Percentiles rank a stretch among this genome's conserved stretches.
Conservation (phyloP, 2,888 invertebrate genomes). For the Rhynchonema sp. region DNA sequence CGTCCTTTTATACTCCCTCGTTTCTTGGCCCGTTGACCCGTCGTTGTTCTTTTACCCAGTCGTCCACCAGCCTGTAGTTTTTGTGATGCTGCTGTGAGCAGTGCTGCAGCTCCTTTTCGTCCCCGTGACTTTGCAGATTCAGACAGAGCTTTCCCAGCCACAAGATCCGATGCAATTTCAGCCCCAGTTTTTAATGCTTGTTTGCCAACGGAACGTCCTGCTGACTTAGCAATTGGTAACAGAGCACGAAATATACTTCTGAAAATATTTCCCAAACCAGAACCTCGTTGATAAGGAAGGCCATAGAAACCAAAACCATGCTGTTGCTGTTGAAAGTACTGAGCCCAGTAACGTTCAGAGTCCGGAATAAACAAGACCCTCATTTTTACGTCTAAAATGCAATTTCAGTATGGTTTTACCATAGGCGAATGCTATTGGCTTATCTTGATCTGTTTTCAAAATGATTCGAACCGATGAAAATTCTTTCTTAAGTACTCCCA, state of each 20-base stretch:
- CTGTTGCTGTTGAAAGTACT: not conserved
- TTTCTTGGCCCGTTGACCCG: not conserved
- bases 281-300: not conserved
- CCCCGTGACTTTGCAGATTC: not conserved
- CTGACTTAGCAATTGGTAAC: not conserved
- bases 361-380: not conserved
- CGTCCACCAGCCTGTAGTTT: too few relatives aligned
- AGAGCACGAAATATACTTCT: not conserved
- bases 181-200: not conserved
- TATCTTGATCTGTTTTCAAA: not conserved
- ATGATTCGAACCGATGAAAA: not conserved
- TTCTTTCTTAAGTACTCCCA: not conserved
- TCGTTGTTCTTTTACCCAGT: too few relatives aligned
- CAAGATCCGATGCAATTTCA: not conserved
- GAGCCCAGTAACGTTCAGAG: not conserved
- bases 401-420: conserved; percentile 4
- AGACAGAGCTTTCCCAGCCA: not conserved
- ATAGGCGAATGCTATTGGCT: not conserved
- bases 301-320: not conserved
- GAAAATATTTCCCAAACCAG: not conserved
- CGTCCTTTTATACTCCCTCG: not conserved
- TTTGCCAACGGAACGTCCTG: not conserved
- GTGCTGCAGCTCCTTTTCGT: not conserved
- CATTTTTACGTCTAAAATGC: conserved; percentile 3
- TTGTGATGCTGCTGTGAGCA: too few relatives aligned